Evolutionary conservation across 2,797 vertebrate genomes (phyloP), one percentile per base, ranked within the genome.

Genomic region (Labroides dimidiatus): DNA sequence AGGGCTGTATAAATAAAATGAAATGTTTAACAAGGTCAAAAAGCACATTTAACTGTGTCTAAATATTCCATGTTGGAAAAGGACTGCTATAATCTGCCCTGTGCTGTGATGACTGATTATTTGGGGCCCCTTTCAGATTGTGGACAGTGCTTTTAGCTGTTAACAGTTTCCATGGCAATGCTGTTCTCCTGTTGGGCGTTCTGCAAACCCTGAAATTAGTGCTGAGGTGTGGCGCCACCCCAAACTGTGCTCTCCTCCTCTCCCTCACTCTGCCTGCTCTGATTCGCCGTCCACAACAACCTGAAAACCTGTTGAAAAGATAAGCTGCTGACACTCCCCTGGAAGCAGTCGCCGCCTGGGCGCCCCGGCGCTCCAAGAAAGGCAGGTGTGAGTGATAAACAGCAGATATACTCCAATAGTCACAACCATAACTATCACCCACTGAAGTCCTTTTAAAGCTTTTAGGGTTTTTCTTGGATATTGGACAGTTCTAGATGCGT

Each of bases 181-280:
- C 75, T 42, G 87, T 88, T 63, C 93, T 92, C 90, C 77, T 90
- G 91, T 91, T 75, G 92, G 89, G 92, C 83, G 53, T 87, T 92
- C 92, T 89, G 89, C 93, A 92, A 90, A 92, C 92, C 92, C 93
- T 95, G 92, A 95, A 94, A 95, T 95, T 94, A 95, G 88, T 88
- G 88, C 76, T 67, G 92, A 93, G 93, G 93, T 95, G 91, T 89
- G 90, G 89, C 85, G 66, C 89, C 88, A 91, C 92, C 93, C 87
- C 87, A 91, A 91, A 93, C 90, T 82, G 88, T 67, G 88, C 86
- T 79, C 81, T 41, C 48, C 81, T 85, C 83, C 84, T 80, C 81
- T 85, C 83, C 82, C 78, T 66, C 20, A 54, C 80, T 56, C 74
- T 84, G 82, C 78, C 78, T 67, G 57, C 67, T 67, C 85, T 84